These are phyloP conservation scores for Phrynosoma blainvillii DNA, from an alignment of 2,113 vertebrate species.

Conservation along the genomic window DNA sequence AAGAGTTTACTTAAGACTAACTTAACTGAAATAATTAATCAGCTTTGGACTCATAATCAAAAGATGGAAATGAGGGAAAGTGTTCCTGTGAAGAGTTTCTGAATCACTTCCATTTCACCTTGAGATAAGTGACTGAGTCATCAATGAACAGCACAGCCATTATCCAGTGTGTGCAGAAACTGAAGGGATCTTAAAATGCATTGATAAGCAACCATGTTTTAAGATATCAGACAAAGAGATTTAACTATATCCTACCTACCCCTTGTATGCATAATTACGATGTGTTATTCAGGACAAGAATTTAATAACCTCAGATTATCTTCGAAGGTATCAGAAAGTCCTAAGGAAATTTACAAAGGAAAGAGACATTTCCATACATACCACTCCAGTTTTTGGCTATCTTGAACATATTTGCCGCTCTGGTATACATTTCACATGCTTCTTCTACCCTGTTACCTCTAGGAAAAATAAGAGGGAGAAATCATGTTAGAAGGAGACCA, in stretches of 20 bases:
- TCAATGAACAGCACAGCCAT: background rate
- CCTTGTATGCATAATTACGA: background rate
- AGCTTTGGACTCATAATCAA: background rate
- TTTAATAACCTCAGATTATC: background rate
- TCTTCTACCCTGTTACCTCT: conserved; percentile 97
- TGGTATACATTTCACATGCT: conserved; percentile 98
- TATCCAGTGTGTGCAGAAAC: background rate
- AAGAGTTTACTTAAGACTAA: background rate
- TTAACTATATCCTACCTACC: background rate
- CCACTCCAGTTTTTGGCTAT: conserved; percentile 98
- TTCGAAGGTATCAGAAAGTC: background rate
- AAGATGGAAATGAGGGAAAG: background rate
- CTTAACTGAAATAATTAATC: background rate
- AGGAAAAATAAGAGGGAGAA: conserved; percentile 41
- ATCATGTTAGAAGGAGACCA: background rate
- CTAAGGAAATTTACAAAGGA: background rate
- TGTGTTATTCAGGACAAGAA: background rate
- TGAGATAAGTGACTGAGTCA: background rate
- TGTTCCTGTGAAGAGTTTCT: background rate
- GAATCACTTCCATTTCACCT: background rate
- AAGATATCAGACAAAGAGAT: background rate
- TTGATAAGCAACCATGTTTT: background rate
- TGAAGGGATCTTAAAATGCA: conserved; percentile 10
- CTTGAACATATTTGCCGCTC: conserved; percentile 99
- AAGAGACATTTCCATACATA: conserved; percentile 69